A percentile compares a stretch with the other conserved stretches of the same genome.
Conservation (phyloP, 2,888 invertebrate genomes). For the Andrena trimmerana region DNA sequence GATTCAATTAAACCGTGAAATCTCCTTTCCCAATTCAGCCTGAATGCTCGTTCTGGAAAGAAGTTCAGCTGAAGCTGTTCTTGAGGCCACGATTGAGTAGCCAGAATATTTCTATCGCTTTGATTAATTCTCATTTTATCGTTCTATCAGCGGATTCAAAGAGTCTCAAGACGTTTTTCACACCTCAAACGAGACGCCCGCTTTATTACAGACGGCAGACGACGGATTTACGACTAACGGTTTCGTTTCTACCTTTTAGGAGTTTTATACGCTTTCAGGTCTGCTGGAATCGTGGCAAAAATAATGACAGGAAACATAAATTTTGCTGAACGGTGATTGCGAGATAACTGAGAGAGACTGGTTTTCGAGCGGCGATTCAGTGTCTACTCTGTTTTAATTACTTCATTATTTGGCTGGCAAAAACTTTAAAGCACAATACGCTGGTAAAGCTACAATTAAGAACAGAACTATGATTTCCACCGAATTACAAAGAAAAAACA, state of each 20-base stretch:
- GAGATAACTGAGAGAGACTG: conserved; percentile 42
- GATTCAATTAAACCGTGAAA: neutral
- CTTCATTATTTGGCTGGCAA: conserved; percentile 40
- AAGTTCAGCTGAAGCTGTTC: neutral
- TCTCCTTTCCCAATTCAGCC: neutral
- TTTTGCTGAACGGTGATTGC: conserved; percentile 30
- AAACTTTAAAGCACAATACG: neutral
- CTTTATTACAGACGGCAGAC: conserved; percentile 15
- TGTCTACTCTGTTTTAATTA: conserved; percentile 46
- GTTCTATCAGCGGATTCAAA: neutral
- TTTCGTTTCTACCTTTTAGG: conserved; percentile 22
- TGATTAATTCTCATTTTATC: conserved; percentile 33
- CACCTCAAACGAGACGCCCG: conserved; percentile 19
- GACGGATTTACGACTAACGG: conserved; percentile 38
- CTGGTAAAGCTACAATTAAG: neutral
- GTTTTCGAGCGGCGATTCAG: conserved; percentile 20
- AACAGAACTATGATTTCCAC: neutral
- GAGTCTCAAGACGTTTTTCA: conserved; percentile 25
- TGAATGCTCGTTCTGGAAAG: neutral
- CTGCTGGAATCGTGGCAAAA: conserved; percentile 41
- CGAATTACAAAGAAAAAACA: neutral
- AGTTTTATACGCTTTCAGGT: conserved; percentile 22
- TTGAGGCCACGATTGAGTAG: neutral
- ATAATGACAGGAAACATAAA: conserved; percentile 58
- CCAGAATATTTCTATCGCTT: conserved; percentile 3